A percentile compares a stretch with the other conserved stretches of the same genome.
These are phyloP conservation scores for Rhyacichthys aspro DNA, from an alignment of 2,797 vertebrate species.

Conservation along the genomic window DNA sequence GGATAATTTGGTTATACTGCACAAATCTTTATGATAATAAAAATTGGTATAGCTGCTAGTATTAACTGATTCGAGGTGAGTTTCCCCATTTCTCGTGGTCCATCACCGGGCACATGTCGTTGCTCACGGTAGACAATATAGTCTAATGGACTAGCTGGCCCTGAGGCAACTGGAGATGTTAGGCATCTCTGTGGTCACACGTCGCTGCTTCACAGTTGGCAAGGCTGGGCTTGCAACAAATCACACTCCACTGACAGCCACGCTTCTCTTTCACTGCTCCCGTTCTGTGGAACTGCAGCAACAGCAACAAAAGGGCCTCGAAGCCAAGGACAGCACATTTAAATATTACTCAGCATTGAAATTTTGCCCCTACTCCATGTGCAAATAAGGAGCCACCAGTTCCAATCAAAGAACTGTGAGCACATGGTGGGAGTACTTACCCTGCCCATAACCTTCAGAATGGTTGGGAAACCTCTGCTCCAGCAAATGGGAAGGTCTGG, in stretches of 20 bases:
- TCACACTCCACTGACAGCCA: slow-evolving; percentile 70
- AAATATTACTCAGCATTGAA: slow-evolving; percentile 60
- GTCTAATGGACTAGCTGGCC: slow-evolving; percentile 79
- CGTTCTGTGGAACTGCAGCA: slow-evolving; percentile 60
- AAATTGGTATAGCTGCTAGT: too few species aligned
- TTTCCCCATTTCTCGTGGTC: slow-evolving; percentile 55
- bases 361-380: slow-evolving; percentile 27
- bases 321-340: slow-evolving; percentile 57
- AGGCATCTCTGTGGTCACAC: slow-evolving; percentile 74
- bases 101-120: slow-evolving; percentile 68
- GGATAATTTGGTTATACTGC: too few species aligned
- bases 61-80: slow-evolving; percentile 31
- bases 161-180: slow-evolving; percentile 76
- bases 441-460: slow-evolving; percentile 62
- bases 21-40: too few species aligned
- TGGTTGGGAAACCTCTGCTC: slow-evolving; percentile 55
- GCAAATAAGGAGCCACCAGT: slow-evolving; percentile 47
- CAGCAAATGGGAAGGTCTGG: slow-evolving; percentile 61
- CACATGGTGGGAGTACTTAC: slow-evolving; percentile 53
- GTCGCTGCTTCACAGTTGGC: slow-evolving; percentile 78
- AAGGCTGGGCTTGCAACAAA: slow-evolving; percentile 77
- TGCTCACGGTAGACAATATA: slow-evolving; percentile 69
- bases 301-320: slow-evolving; percentile 45
- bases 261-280: slow-evolving; percentile 55
- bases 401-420: slow-evolving; percentile 54